Conservation (phyloP, 2,113 vertebrate genomes). For the Ceyx cyanopectus region DNA sequence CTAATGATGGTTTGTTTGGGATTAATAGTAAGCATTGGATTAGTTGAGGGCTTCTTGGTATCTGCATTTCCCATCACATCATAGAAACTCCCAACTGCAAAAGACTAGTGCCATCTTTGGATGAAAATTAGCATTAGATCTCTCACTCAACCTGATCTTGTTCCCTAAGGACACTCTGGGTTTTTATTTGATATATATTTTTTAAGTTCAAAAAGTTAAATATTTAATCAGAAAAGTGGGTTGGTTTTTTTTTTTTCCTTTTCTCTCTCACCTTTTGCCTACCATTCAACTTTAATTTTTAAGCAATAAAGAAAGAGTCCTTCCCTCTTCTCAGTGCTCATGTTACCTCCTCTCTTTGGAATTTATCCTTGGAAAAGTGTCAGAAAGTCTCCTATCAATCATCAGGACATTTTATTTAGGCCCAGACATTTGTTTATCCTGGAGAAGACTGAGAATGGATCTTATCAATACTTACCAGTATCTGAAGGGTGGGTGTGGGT, state of each 20-base stretch:
- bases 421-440: background rate
- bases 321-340: background rate
- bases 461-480: background rate
- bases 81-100: slow-evolving; percentile 19
- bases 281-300: background rate
- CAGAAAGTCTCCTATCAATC: background rate
- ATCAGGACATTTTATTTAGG: background rate
- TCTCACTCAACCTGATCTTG: background rate
- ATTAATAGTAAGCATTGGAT: slow-evolving; percentile 76
- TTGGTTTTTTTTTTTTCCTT: background rate
- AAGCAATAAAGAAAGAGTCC: background rate
- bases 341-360: background rate
- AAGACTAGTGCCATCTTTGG: slow-evolving; percentile 61
- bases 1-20: slow-evolving; percentile 73
- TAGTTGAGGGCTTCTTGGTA: slow-evolving; percentile 50
- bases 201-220: background rate
- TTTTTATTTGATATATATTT: background rate
- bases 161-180: background rate
- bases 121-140: background rate
- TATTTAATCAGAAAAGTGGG: background rate
- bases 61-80: slow-evolving; percentile 17
- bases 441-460: background rate
- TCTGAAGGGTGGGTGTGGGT: background rate
- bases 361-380: background rate
- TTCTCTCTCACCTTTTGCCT: background rate